Evolutionary conservation across 2,113 vertebrate genomes (phyloP).

Genomic region (Pelecanoides urinatrix): DNA sequence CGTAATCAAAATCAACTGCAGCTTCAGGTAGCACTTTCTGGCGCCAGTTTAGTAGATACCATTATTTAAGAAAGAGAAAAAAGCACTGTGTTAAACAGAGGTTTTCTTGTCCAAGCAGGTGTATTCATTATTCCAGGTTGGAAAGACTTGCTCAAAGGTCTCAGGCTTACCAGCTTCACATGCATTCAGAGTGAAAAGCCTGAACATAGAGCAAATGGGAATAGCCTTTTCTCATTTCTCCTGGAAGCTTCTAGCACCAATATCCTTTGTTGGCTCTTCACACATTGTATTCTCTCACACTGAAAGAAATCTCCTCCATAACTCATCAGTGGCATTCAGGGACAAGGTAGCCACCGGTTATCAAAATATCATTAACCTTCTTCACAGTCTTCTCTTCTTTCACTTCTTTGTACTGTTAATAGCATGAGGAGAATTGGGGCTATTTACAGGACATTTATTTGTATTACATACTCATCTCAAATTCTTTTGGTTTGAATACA

Average conservation of each 20-base stretch:
- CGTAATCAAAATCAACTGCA: neutral
- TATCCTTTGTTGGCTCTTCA: conserved; percentile 34
- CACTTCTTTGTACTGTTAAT: conserved; percentile 26
- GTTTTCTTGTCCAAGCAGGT: conserved; percentile 39
- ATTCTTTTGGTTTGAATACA: conserved; percentile 51
- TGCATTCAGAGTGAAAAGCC: conserved; percentile 48
- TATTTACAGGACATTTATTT: conserved; percentile 63
- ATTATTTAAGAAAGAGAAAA: conserved; percentile 38
- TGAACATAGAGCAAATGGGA: neutral
- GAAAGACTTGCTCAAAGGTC: conserved; percentile 47
- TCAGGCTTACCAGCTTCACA: conserved; percentile 56
- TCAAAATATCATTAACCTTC: neutral
- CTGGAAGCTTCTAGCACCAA: conserved; percentile 58
- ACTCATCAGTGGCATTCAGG: conserved; percentile 4
- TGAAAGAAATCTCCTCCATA: conserved; percentile 20
- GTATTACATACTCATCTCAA: conserved; percentile 21
- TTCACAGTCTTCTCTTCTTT: conserved; percentile 20
- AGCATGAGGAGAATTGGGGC: neutral
- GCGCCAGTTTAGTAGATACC: conserved; percentile 1
- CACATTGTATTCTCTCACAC: neutral
- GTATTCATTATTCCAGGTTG: conserved; percentile 16
- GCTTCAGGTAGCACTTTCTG: conserved; percentile 9
- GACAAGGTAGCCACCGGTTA: neutral
- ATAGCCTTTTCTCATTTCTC: conserved; percentile 36
- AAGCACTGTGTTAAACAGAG: conserved; percentile 49